Base-by-base conservation (phyloP, 2,888 invertebrate genomes). In the Rhyacophila evoluta region DNA sequence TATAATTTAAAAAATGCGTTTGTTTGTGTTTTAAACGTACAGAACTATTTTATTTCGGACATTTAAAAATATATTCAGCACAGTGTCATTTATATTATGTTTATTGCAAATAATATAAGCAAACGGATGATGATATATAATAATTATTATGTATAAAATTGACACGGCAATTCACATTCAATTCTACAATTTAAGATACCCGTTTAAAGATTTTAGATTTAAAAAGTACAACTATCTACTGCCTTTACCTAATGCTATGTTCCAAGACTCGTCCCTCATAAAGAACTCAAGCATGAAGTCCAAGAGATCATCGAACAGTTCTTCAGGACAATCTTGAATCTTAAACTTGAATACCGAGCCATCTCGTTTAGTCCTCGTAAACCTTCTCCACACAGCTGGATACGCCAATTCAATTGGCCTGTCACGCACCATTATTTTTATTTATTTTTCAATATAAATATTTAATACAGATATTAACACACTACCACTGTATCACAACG, bases 251-350 rank as follows among this genome's bases (percentile, higher is more conserved):
- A 80, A 28, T 3, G 80, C 75, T 36, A 73, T 79, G 70, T 82
- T 82, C 74, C 78, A 77, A 11, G 83, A 82, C 75, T 84, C 83
- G 39, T 83, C 83, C 36, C 74, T 81, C 80, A 83, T 80, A 38
- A 83, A 84, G 78, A 83, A 81, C 39, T 75, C 73, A 12, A 78
- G 36, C 82, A 83, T 82, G 75, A 83, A 83, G 10, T 83, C 81
- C 19, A 83, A 74, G n/a, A 82, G 75, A 19, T 83, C 83, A 10
- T 81, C 82, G 41, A 74, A 79, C 79, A 83, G 76, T 67, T 83
- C 83, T 3, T 69, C 71, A 6, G 83, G 78, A 10, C 82, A 75
- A 25, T 84, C 83, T 67, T 83, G 83, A 15, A 84, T 81, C 67
- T 77, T 83, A 29, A 83, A 78, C 67, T 83, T 81, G 15, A 77